Percentiles rank a stretch among this genome's conserved stretches.
Conservation (phyloP, 2,113 vertebrate genomes). For the Calyptommatus sinebrachiatus region DNA sequence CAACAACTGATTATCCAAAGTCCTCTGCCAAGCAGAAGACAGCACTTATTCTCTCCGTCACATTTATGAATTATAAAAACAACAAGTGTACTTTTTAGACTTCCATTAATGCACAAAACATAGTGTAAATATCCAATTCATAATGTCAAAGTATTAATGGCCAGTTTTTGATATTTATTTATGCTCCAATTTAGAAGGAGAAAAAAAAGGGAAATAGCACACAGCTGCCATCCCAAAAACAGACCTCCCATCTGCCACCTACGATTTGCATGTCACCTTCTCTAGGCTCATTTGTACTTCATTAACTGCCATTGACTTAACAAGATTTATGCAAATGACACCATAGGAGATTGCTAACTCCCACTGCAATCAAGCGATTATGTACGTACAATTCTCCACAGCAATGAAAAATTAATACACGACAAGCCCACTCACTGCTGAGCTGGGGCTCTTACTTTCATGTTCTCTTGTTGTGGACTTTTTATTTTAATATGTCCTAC, state of each 20-base stretch:
- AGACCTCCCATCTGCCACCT: slow-evolving; percentile 90
- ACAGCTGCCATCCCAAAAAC: slow-evolving; percentile 81
- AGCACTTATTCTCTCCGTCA: background rate
- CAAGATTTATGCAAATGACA: slow-evolving; percentile 89
- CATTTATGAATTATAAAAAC: background rate
- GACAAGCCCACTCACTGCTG: slow-evolving; percentile 74
- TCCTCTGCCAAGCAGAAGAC: background rate
- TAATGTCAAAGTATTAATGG: slow-evolving; percentile 48
- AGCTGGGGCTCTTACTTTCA: slow-evolving; percentile 66
- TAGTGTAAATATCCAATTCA: slow-evolving; percentile 29
- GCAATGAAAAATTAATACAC: slow-evolving; percentile 83
- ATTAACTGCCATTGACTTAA: slow-evolving; percentile 90
- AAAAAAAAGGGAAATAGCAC: slow-evolving; percentile 50
- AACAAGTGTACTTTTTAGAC: background rate
- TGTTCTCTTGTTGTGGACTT: slow-evolving; percentile 66
- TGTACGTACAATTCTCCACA: slow-evolving; percentile 81
- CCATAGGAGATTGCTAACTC: slow-evolving; percentile 78
- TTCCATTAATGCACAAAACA: slow-evolving; percentile 7
- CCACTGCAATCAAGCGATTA: slow-evolving; percentile 85
- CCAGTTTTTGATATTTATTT: slow-evolving; percentile 44
- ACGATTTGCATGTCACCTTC: slow-evolving; percentile 85
- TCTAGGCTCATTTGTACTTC: slow-evolving; percentile 88
- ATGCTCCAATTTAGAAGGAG: slow-evolving; percentile 51
- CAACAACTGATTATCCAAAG: slow-evolving; percentile 20
- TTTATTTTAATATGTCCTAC: slow-evolving; percentile 46